Base-by-base conservation (phyloP, 2,797 vertebrate species). In the Parambassis ranga region DNA sequence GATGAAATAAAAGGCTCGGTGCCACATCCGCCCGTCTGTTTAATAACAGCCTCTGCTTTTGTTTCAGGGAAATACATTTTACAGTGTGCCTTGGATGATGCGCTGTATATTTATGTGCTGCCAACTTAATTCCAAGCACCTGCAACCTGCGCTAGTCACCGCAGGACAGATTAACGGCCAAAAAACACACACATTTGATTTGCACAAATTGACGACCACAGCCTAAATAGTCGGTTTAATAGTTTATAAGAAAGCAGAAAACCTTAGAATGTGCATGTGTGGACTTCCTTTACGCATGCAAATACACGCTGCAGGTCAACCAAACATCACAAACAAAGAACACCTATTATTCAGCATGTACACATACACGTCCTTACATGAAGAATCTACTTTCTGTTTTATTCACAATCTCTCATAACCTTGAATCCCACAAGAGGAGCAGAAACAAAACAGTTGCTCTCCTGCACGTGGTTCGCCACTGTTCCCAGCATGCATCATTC, bases 401-500 rank as follows among this genome's bases (percentile, higher is more conserved):
- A 79, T 72, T 77, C 24, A 63, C 11, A 3, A 9, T 15, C 14
- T 10, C 37, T 32, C 27, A 2, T 23, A 33, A 43, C 53, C 44
- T 62, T 7, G 18, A 59, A 53, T 49, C 19, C 53, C 16, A 4
- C 9, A n/a, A 24, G 62, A 73, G 75, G 32, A 13, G 23, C 2
- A 8, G 24, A 23, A 42, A 71, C 28, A 19, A 61, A 61, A 56
- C 42, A 59, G 30, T 13, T 43, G 53, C 39, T 50, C 41, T 27
- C 10, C 9, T 20, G 43, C 60, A 65, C 13, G 38, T 30, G 10
- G 50, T 44, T n/a, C 65, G 74, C 76, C 75, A 68, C 68, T 2
- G 44, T 68, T 78, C 43, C 49, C 70, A 26, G 41, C 80, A 81
- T 82, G 73, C 73, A 86, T 87, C 79, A 85, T 89, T 86, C 15